Evolutionary conservation across 2,888 invertebrate species (phyloP).

Genomic region (Hirtodrosophila trivittata): DNA sequence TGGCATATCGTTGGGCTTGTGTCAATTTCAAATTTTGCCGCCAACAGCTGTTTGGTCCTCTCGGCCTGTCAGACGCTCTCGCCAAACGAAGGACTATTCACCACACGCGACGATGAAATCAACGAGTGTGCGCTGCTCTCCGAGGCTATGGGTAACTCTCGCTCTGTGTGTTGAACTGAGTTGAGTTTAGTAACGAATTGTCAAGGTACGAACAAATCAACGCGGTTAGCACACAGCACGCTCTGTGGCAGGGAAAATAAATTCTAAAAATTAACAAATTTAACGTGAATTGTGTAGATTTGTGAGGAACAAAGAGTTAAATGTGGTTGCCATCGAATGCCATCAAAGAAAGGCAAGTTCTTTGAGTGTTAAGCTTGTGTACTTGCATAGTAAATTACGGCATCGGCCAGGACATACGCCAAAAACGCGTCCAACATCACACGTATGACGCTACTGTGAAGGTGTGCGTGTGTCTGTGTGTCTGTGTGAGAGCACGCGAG

Average conservation of each 20-base stretch:
- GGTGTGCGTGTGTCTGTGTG: conserved; percentile 44
- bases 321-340: conserved; percentile 9
- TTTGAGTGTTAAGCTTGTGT: conserved; percentile 17
- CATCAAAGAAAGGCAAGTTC: conserved; percentile 12
- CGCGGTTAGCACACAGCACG: conserved; percentile 77
- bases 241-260: conserved; percentile 64
- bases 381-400: conserved; percentile 68
- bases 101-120: conserved; percentile 54
- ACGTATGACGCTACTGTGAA: conserved; percentile 38
- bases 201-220: conserved; percentile 79
- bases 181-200: conserved; percentile 76
- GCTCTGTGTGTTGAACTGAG: conserved; percentile 52
- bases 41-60: conserved; percentile 62
- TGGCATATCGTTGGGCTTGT: background rate
- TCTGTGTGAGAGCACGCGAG: conserved; percentile 68
- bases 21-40: conserved; percentile 48
- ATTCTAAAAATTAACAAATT: conserved; percentile 62
- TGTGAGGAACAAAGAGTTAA: conserved; percentile 7
- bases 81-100: conserved; percentile 31
- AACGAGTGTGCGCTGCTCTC: conserved; percentile 62
- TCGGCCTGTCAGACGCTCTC: conserved; percentile 57
- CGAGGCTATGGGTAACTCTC: conserved; percentile 45
- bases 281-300: conserved; percentile 38
- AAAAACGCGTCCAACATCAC: conserved; percentile 69
- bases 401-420: conserved; percentile 69